Conservation (phyloP, 2,113 vertebrate genomes). For the Probosciger aterrimus region DNA sequence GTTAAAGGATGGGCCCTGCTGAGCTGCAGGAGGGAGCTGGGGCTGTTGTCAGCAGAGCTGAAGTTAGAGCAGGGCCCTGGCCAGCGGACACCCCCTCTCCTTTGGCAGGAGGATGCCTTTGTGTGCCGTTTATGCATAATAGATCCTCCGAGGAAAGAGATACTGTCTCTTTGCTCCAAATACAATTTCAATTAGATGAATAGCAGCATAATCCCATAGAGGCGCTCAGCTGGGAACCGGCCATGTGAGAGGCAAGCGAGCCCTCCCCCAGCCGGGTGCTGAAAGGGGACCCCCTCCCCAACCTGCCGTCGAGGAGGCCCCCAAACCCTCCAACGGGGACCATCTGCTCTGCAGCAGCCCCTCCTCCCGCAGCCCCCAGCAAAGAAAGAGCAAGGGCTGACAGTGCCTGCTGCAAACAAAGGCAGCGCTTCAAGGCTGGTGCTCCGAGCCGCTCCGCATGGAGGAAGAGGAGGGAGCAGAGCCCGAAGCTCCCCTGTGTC, state of each 20-base stretch:
- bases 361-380: conserved; percentile 18
- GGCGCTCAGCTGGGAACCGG: conserved; percentile 45
- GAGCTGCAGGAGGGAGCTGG: background rate
- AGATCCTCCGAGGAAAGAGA: conserved; percentile 27
- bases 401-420: conserved; percentile 26
- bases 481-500: background rate
- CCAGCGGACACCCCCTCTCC: background rate
- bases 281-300: conserved; percentile 18
- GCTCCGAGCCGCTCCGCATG: background rate
- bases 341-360: conserved; percentile 48
- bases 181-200: conserved; percentile 52
- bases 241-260: background rate
- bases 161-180: conserved; percentile 31
- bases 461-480: background rate
- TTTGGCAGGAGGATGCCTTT: conserved; percentile 5
- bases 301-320: background rate
- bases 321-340: background rate
- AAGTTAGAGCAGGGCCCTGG: background rate
- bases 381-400: background rate
- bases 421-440: background rate
- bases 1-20: background rate
- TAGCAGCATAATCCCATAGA: conserved; percentile 47
- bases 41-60: background rate
- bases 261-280: background rate
- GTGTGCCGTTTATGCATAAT: background rate